Conservation (phyloP, 2,113 vertebrate genomes). For the Uria lomvia region DNA sequence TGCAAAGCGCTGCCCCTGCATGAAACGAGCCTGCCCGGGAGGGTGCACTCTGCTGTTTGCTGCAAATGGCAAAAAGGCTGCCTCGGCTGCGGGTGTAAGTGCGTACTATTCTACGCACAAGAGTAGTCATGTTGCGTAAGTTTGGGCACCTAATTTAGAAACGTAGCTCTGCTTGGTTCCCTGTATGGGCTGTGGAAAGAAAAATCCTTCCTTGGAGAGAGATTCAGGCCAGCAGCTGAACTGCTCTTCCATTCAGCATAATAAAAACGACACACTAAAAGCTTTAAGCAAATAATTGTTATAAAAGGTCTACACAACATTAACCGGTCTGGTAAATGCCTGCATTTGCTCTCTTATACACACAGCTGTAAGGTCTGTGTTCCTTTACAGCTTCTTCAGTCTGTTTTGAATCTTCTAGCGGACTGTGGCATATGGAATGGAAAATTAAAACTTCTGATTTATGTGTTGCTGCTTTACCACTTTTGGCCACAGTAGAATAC, state of each 20-base stretch:
- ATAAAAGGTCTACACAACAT: background rate
- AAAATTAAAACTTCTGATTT: slow-evolving; percentile 54
- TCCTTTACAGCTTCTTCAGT: background rate
- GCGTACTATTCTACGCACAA: background rate
- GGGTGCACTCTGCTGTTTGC: background rate
- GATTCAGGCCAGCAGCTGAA: background rate
- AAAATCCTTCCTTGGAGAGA: background rate
- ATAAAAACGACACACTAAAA: background rate
- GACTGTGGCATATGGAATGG: background rate
- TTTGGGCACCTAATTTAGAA: background rate
- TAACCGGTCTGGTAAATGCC: background rate
- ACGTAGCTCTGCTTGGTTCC: background rate
- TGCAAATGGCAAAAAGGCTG: background rate
- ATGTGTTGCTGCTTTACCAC: slow-evolving; percentile 15
- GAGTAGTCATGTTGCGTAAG: accelerated
- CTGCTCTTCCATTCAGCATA: background rate
- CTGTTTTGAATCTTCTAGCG: background rate
- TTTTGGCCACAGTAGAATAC: background rate
- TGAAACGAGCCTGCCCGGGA: background rate
- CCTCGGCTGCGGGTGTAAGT: background rate
- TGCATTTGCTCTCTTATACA: background rate
- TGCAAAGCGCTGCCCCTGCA: background rate
- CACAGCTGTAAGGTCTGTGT: background rate
- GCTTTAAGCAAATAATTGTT: background rate
- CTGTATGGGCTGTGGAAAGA: background rate